phyloP scores from a whole-genome alignment of 2,797 vertebrate species.

The Pangasius krempfi region DNA sequence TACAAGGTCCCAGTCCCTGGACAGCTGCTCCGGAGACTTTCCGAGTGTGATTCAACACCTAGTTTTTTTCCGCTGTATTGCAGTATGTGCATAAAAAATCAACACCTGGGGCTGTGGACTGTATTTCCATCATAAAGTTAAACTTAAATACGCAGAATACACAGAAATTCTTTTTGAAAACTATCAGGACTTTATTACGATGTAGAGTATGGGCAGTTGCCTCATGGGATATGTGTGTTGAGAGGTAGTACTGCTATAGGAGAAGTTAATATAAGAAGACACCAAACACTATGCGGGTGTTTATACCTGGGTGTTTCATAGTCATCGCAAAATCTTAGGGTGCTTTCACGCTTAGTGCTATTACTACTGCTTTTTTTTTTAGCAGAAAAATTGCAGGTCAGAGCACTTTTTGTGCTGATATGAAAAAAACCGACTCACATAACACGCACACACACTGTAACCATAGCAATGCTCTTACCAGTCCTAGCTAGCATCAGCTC shows the following conservation, averaged over 20 bases:
- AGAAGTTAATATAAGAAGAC: slow-evolving; percentile 3
- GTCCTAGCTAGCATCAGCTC: not conserved
- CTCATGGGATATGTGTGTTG: not conserved
- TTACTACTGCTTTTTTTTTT: not conserved
- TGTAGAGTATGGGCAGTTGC: not conserved
- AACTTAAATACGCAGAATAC: not conserved
- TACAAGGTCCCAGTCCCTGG: slow-evolving; percentile 36
- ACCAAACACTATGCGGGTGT: not conserved
- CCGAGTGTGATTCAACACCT: not conserved
- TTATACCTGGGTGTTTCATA: not conserved
- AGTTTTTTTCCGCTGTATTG: not conserved
- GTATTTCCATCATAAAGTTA: not conserved
- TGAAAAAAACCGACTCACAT: not conserved
- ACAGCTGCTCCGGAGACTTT: slow-evolving; percentile 27
- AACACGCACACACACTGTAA: not conserved
- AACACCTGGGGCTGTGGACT: not conserved
- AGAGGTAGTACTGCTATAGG: not conserved
- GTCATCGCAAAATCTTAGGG: not conserved
- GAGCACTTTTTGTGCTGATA: not conserved
- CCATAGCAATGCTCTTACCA: not conserved
- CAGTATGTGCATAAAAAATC: not conserved
- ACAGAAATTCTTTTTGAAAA: not conserved
- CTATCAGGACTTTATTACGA: not conserved
- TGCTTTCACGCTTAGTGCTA: too few relatives aligned
- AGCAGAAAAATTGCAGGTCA: not conserved